phyloP scores from a whole-genome alignment of 1,140 invertebrate species.

The Ceratosolen fusciceps region DNA sequence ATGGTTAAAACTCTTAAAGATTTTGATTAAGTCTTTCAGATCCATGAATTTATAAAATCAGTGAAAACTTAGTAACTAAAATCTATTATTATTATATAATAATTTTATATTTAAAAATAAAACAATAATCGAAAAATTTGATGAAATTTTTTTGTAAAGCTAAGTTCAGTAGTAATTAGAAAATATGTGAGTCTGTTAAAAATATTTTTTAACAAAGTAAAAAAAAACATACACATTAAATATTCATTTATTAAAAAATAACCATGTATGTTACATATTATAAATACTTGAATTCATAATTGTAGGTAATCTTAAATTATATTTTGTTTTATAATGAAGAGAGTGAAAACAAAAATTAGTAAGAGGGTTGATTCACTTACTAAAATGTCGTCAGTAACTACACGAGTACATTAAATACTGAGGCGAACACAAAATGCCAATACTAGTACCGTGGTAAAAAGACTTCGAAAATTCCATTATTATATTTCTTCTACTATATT shows the following conservation, averaged over 20 bases:
- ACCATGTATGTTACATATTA: slow-evolving; percentile 44
- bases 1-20: no score
- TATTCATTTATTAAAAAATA: slow-evolving; percentile 16
- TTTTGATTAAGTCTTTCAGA: not conserved
- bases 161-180: not conserved
- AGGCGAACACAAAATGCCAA: not conserved
- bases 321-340: slow-evolving; percentile 30
- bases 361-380: not conserved
- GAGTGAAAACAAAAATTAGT: not conserved
- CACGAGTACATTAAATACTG: not conserved
- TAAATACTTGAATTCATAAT: slow-evolving; percentile 46
- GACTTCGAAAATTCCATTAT: slow-evolving; percentile 44
- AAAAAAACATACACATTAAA: slow-evolving; percentile 33
- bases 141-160: not conserved
- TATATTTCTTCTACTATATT: slow-evolving; percentile 48
- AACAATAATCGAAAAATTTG: slow-evolving; percentile 17
- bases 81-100: slow-evolving; percentile 33
- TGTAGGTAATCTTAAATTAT: slow-evolving; percentile 53
- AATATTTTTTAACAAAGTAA: slow-evolving; percentile 41
- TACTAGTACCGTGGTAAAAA: slow-evolving; percentile 36
- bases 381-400: not conserved
- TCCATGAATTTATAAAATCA: not conserved
- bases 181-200: slow-evolving; percentile 15
- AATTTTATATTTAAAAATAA: slow-evolving; percentile 21
- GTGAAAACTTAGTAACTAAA: slow-evolving; percentile 3